phyloP scores from a whole-genome alignment of 2,113 vertebrate species.

The Alligator mississippiensis region DNA sequence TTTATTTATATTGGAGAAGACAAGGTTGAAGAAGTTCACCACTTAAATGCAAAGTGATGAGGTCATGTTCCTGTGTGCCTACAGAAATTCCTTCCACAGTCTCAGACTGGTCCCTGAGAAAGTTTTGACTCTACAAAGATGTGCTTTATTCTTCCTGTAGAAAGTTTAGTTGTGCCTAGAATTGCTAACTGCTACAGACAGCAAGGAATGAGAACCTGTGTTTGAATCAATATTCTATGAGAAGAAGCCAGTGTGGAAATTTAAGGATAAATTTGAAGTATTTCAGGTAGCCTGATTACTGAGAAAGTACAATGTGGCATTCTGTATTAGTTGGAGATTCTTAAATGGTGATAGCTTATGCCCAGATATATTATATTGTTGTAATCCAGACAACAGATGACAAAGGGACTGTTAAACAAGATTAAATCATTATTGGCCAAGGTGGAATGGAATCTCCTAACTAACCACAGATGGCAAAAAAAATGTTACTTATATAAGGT shows the following conservation, averaged over 20 bases:
- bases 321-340: no score
- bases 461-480: not conserved
- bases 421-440: not conserved
- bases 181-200: no score
- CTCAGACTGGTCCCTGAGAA: not conserved
- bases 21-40: not conserved
- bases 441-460: not conserved
- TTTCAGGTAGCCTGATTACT: no score
- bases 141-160: not conserved
- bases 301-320: no score
- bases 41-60: not conserved
- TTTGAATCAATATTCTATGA: no score
- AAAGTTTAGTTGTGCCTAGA: not conserved
- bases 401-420: not conserved
- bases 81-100: not conserved
- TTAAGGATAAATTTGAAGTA: no score
- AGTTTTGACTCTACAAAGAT: not conserved
- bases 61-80: not conserved
- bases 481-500: not conserved
- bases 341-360: not conserved
- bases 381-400: not conserved
- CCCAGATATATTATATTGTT: not conserved
- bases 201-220: no score
- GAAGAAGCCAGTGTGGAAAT: no score
- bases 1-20: not conserved